phyloP scores from a whole-genome alignment of 1,140 invertebrate genomes.

The Trichoplusia ni region DNA sequence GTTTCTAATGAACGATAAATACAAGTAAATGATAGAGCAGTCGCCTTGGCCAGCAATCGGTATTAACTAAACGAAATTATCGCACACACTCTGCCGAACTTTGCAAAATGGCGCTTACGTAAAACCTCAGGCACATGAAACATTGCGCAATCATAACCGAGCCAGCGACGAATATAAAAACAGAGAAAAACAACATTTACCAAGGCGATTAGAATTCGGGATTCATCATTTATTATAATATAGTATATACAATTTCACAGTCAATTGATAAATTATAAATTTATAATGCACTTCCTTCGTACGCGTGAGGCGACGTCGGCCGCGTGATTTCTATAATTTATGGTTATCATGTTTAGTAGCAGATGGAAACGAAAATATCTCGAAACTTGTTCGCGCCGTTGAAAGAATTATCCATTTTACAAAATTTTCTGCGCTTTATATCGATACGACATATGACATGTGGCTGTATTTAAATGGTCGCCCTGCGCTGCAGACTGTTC shows the following conservation, averaged over 20 bases:
- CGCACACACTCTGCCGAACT: not conserved
- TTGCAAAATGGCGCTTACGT: slow-evolving; percentile 4
- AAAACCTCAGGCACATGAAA: not conserved
- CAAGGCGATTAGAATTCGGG: not conserved
- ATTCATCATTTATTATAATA: not conserved
- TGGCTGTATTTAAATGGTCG: not conserved
- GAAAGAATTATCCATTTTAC: slow-evolving; percentile 21
- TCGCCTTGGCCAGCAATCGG: not conserved
- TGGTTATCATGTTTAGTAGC: slow-evolving; percentile 13
- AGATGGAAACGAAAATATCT: slow-evolving; percentile 22
- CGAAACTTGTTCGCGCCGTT: not conserved
- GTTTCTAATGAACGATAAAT: slow-evolving; percentile 8
- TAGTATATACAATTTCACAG: not conserved
- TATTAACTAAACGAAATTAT: slow-evolving; percentile 12
- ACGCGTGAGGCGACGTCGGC: not conserved
- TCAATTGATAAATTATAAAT: slow-evolving; percentile 9
- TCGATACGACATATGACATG: not conserved
- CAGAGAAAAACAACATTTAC: not conserved
- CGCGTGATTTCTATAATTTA: slow-evolving; percentile 26
- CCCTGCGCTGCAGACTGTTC: too few species aligned
- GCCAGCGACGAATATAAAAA: not conserved
- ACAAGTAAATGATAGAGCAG: slow-evolving; percentile 1
- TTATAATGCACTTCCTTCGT: slow-evolving; percentile 15
- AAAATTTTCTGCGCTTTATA: not conserved
- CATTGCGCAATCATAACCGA: not conserved